Base-by-base conservation (phyloP, 2,797 vertebrate species). In the Ciconia nigra region DNA sequence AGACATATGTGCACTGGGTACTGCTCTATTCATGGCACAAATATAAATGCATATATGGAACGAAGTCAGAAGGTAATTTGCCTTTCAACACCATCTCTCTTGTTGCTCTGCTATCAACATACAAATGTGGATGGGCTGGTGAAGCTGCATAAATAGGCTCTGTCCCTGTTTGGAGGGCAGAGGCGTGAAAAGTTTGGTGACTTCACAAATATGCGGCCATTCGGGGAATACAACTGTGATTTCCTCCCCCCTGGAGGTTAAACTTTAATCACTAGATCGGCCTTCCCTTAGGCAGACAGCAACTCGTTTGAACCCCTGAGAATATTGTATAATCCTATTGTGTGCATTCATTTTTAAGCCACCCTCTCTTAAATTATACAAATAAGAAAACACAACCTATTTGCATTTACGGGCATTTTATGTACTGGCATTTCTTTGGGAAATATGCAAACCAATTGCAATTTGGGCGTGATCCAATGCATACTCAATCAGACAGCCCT, bases 271-370 rank as follows among this genome's bases (percentile, higher is more conserved):
- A 52, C 29, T 29, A 17, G 73, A 51, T 59, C 0, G 57, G 37
- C 61, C 69, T 94, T 93, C 57, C 95, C 87, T 49, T 54, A 58
- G 91, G 94, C 82, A 78, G 84, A 81, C 47, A 83, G 89, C 51
- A 73, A 86, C 89, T 95, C 7, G 73, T 86, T 74, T 97, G 96
- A 96, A 96, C 39, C 84, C 84, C 87, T 96, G 92, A 93, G 95
- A 97, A 97, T 95, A 95, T 62, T 39, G 92, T 88, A 95, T 95
- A 95, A 97, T 96, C 83, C 87, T n/a, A 96, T 97, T 97, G 95
- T 97, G 69, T 8, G 70, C 89, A 95, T 96, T 92, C 85, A 96
- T 96, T 88, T 91, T 92, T 87, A 31, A 95, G 84, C 92, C 92
- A 96, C 91, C 83, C 91, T 96, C 91, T 91, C 51, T 58, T 57